phyloP scores from a whole-genome alignment of 2,888 invertebrate species.

The Epinotia demarniana region DNA sequence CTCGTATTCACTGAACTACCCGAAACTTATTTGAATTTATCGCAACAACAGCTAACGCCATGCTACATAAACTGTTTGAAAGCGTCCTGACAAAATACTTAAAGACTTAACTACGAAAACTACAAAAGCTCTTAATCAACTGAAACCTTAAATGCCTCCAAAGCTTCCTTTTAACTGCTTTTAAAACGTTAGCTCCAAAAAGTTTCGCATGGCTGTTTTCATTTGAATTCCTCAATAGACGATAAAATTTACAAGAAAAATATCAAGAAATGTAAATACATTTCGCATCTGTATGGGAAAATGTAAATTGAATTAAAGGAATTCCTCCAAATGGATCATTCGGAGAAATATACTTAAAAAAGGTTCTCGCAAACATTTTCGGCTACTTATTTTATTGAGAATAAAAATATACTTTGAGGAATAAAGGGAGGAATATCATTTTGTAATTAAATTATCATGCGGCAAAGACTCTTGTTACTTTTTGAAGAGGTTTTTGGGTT shows the following conservation, averaged over 20 bases:
- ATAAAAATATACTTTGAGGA: constrained; percentile 30
- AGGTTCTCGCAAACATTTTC: constrained; percentile 36
- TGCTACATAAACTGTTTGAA: not conserved
- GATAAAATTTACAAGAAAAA: constrained; percentile 27
- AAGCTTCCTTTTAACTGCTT: not conserved
- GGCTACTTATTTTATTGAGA: constrained; percentile 35
- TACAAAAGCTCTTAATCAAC: constrained; percentile 13
- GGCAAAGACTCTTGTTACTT: constrained; percentile 1
- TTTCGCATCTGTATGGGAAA: constrained; percentile 21
- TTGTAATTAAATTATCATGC: constrained; percentile 31
- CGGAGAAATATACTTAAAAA: constrained; percentile 31
- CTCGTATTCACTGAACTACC: not conserved
- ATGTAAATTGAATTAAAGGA: constrained; percentile 37
- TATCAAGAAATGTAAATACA: constrained; percentile 39
- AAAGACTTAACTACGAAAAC: constrained; percentile 15
- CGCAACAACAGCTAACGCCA: not conserved
- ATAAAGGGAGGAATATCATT: constrained; percentile 12
- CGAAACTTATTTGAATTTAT: not conserved
- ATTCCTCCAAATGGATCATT: constrained; percentile 31
- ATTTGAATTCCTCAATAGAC: constrained; percentile 21
- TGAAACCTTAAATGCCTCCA: constrained; percentile 5
- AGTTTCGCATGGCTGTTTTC: not conserved
- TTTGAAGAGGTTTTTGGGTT: not conserved
- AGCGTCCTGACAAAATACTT: constrained; percentile 21
- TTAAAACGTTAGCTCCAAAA: constrained; percentile 20